These are phyloP conservation scores for Penaeus vannamei DNA, from an alignment of 1,140 invertebrate genomes.

Conservation along the genomic window DNA sequence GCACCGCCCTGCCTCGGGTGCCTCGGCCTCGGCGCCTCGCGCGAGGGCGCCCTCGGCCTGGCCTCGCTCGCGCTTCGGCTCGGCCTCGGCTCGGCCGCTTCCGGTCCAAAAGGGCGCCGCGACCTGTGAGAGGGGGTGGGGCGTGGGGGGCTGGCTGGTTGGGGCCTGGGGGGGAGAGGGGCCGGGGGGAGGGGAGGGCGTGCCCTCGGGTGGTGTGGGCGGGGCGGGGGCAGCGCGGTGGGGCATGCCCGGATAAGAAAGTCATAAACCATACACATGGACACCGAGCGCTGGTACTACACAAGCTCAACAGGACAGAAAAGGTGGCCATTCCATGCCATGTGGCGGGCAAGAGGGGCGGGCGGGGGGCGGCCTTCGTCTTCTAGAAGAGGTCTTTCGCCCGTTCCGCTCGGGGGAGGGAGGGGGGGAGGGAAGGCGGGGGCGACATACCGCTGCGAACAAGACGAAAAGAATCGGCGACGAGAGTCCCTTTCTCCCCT, in stretches of 20 bases:
- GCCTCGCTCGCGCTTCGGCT: too few relatives aligned
- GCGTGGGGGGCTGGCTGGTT: slow-evolving; percentile 36
- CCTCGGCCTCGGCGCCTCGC: background rate
- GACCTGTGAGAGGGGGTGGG: slow-evolving; percentile 23
- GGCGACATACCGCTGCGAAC: background rate
- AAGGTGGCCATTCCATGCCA: slow-evolving; percentile 51
- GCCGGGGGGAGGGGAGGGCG: background rate
- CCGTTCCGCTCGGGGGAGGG: background rate
- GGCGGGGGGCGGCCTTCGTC: slow-evolving; percentile 12
- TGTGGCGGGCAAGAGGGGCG: slow-evolving; percentile 38
- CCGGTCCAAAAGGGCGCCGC: background rate
- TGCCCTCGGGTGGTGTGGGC: slow-evolving; percentile 48
- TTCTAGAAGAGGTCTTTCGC: background rate
- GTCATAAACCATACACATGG: slow-evolving; percentile 61
- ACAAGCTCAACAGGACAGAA: slow-evolving; percentile 63
- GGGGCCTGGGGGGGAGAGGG: slow-evolving; percentile 43
- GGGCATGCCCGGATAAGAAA: background rate
- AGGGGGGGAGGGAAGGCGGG: background rate
- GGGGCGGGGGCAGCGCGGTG: background rate
- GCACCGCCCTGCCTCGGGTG: slow-evolving; percentile 6
- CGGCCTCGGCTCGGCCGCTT: too few relatives aligned
- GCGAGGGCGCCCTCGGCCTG: too few relatives aligned
- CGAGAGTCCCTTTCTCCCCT: too few relatives aligned
- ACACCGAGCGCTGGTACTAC: slow-evolving; percentile 57
- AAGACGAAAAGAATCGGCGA: background rate